phyloP scores from a whole-genome alignment of 2,113 vertebrate genomes.

The Dasyornis broadbenti region DNA sequence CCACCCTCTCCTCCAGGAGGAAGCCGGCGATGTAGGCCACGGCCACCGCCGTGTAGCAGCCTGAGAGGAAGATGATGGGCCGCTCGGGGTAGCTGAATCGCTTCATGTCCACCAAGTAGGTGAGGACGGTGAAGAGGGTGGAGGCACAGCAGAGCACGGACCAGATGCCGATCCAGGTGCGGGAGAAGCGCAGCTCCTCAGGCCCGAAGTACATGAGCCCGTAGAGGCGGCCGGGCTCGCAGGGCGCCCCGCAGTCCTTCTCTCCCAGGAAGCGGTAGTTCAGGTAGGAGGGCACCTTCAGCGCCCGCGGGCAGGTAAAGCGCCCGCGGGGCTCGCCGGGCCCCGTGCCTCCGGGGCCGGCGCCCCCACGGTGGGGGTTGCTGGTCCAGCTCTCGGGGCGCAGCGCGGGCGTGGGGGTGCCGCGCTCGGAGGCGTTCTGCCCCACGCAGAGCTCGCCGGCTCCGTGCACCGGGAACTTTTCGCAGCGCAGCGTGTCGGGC shows the following conservation, averaged over 20 bases:
- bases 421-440: conserved; percentile 87
- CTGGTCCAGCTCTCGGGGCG: conserved; percentile 77
- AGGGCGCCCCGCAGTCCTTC: conserved; percentile 91
- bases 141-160: conserved; percentile 91
- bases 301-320: conserved; percentile 84
- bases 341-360: neutral
- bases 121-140: conserved; percentile 91
- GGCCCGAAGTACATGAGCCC: conserved; percentile 93
- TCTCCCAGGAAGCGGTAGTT: conserved; percentile 93
- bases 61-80: conserved; percentile 93
- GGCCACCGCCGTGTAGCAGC: conserved; percentile 92
- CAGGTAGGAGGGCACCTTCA: conserved; percentile 87
- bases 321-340: conserved; percentile 63
- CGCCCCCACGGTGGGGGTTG: conserved; percentile 64
- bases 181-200: conserved; percentile 88
- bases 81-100: conserved; percentile 93
- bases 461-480: conserved; percentile 91
- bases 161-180: conserved; percentile 96
- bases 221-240: conserved; percentile 81
- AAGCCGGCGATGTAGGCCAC: conserved; percentile 92
- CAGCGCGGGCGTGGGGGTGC: conserved; percentile 72
- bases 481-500: conserved; percentile 91
- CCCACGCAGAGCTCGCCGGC: conserved; percentile 90
- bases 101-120: conserved; percentile 95
- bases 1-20: conserved; percentile 87